These are phyloP conservation scores for Netelia fuscicornis DNA, from an alignment of 2,888 invertebrate genomes.

Conservation along the genomic window DNA sequence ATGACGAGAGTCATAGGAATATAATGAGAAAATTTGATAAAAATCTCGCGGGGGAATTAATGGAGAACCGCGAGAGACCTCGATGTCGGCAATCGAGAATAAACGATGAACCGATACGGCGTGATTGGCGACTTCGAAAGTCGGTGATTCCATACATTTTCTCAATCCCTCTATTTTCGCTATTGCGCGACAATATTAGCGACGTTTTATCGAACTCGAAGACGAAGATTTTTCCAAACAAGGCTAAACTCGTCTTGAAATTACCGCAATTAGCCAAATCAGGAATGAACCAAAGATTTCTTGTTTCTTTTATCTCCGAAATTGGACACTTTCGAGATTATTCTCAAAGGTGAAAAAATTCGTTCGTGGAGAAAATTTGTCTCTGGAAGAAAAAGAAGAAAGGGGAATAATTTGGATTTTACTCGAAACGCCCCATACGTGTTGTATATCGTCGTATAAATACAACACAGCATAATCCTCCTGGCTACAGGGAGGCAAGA, in stretches of 20 bases:
- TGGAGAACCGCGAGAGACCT: not conserved
- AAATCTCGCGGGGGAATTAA: slow-evolving; percentile 27
- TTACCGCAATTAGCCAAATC: not conserved
- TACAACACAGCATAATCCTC: not conserved
- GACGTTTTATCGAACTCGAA: not conserved
- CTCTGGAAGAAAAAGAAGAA: not conserved
- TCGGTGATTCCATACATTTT: not conserved
- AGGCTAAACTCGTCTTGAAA: not conserved
- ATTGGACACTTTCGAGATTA: not conserved
- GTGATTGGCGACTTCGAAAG: slow-evolving; percentile 36
- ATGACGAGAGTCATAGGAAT: not conserved
- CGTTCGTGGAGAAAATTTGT: no score
- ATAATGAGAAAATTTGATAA: slow-evolving; percentile 48
- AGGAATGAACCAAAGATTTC: not conserved
- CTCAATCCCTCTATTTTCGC: not conserved
- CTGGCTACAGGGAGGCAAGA: slow-evolving; percentile 25
- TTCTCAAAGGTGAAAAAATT: not conserved
- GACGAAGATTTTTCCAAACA: not conserved
- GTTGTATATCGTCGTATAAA: not conserved
- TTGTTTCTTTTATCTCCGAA: not conserved
- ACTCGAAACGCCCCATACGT: not conserved
- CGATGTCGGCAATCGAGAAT: slow-evolving; percentile 36
- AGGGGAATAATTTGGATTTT: not conserved
- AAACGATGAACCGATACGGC: slow-evolving; percentile 40
- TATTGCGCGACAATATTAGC: not conserved